Evolutionary conservation across 1,140 invertebrate genomes (phyloP).

Genomic region (Panulirus ornatus): DNA sequence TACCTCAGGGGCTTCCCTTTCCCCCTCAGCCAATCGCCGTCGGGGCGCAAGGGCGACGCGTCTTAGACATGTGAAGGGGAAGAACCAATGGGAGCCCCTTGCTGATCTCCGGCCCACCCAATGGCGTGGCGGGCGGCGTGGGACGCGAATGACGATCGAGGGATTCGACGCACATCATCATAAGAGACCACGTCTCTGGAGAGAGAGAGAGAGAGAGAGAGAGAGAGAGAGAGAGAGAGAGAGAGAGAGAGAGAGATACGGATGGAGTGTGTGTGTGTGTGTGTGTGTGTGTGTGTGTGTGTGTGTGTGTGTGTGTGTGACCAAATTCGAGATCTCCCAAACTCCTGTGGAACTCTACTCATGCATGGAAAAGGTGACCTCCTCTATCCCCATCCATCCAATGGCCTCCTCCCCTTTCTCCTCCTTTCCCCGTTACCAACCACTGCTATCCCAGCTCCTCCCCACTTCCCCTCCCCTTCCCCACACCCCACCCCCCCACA

Average conservation of each 20-base stretch:
- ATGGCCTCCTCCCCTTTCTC: neutral
- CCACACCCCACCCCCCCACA: neutral
- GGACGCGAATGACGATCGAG: no score
- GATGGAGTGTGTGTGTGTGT: neutral
- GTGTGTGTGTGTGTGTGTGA: neutral
- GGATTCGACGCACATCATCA: no score
- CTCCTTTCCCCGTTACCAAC: neutral
- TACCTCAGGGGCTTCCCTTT: no score
- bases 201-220: slow-evolving; percentile 1
- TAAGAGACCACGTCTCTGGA: no score
- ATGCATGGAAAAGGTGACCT: no score
- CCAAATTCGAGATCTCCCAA: neutral
- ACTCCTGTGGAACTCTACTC: neutral
- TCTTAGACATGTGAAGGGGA: neutral
- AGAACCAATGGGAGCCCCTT: neutral
- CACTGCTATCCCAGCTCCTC: neutral
- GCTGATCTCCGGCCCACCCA: neutral
- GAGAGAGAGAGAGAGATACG: neutral
- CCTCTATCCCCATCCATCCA: neutral
- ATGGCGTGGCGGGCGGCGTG: no score
- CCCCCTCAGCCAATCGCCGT: neutral
- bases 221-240: neutral
- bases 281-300: slow-evolving; percentile 17
- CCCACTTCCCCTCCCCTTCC: neutral
- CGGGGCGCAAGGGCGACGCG: neutral